Conservation (phyloP, 2,888 invertebrate species). For the Branchipolynoe longqiensis region DNA sequence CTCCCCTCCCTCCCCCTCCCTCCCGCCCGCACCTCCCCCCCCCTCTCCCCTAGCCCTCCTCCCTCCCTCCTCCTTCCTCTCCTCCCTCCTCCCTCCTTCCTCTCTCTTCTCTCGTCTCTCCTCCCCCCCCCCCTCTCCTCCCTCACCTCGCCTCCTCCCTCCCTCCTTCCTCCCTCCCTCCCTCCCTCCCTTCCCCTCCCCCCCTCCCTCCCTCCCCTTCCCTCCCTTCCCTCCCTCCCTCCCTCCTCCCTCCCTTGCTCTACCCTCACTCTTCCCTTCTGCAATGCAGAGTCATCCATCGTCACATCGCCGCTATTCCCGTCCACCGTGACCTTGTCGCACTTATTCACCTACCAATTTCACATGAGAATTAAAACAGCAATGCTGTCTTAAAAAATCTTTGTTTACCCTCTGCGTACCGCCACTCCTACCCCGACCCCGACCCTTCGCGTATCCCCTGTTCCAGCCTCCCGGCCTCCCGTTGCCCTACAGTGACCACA, state of each 20-base stretch:
- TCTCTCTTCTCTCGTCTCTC: not conserved
- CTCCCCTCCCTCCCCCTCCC: not conserved
- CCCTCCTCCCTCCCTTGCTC: not conserved
- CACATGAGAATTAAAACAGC: too few relatives aligned
- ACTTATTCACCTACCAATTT: too few relatives aligned
- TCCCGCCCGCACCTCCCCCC: not conserved
- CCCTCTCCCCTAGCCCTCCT: not conserved
- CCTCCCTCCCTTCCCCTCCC: not conserved
- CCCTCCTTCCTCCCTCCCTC: not conserved
- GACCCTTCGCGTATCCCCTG: not conserved
- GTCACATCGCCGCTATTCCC: too few relatives aligned
- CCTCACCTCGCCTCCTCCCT: not conserved
- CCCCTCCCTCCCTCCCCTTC: not conserved
- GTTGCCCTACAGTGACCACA: not conserved
- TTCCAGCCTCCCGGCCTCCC: not conserved
- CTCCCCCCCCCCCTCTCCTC: not conserved
- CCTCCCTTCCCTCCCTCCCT: not conserved
- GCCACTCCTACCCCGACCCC: not conserved
- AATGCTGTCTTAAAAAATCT: too few relatives aligned
- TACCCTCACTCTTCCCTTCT: too few relatives aligned
- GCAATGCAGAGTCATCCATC: too few relatives aligned
- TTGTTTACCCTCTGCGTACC: too few relatives aligned
- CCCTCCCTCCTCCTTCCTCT: not conserved
- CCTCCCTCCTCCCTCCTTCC: not conserved
- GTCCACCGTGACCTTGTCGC: too few relatives aligned